Evolutionary conservation across 2,113 vertebrate genomes (phyloP).

Genomic region (rabbit (Oryctolagus cuniculus)): mOryCun1.1 NC_091439.1:75303001-75303500

Average conservation of each 20-base stretch:
- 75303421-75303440: background rate
- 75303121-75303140: background rate
- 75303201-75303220: background rate
- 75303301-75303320: background rate
- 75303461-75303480: background rate
- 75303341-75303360: background rate
- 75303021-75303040: background rate
- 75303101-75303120: background rate
- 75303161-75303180: background rate
- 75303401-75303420: background rate
- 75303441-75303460: background rate
- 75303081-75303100: background rate
- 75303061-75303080: background rate
- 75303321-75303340: background rate
- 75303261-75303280: background rate
- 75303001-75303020: background rate
- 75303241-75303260: background rate
- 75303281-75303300: background rate
- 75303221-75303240: background rate
- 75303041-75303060: background rate
- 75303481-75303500: background rate
- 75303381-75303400: background rate
- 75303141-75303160: constrained; percentile 4
- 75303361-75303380: background rate
- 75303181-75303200: background rate